Evolutionary conservation across 2,113 vertebrate genomes (phyloP).

Genomic region (Crotalus viridis): DNA sequence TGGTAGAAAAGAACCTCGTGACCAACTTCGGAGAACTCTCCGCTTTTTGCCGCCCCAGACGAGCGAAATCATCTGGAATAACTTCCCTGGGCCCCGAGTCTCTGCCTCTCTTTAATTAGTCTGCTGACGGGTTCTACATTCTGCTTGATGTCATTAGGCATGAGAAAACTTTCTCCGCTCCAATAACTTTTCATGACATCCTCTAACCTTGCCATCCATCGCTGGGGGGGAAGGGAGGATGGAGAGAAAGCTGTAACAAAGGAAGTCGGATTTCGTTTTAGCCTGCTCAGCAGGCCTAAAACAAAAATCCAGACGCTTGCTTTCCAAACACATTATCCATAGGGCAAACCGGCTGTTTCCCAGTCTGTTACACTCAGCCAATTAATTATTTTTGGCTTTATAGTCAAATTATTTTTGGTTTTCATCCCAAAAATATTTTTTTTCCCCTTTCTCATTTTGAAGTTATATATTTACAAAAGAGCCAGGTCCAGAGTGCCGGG

Average conservation of each 20-base stretch:
- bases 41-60: background rate
- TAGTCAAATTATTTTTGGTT: background rate
- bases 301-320: background rate
- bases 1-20: background rate
- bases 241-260: background rate
- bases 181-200: background rate
- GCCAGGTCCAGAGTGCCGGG: background rate
- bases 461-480: slow-evolving; percentile 10
- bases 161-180: background rate
- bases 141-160: background rate
- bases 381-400: slow-evolving; percentile 18
- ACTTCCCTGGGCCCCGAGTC: background rate
- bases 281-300: background rate
- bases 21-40: background rate
- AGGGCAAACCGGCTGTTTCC: background rate
- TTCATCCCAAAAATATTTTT: background rate
- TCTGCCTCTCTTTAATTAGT: background rate
- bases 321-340: slow-evolving; percentile 1
- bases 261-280: background rate
- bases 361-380: background rate
- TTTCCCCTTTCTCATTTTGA: background rate
- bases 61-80: background rate
- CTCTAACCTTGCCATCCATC: background rate
- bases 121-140: background rate
- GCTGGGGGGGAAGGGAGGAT: background rate